Percentiles rank a stretch among this genome's conserved stretches.
Evolutionary conservation across 2,113 vertebrate species (phyloP).

Genomic region (Zosterops japonicus): DNA sequence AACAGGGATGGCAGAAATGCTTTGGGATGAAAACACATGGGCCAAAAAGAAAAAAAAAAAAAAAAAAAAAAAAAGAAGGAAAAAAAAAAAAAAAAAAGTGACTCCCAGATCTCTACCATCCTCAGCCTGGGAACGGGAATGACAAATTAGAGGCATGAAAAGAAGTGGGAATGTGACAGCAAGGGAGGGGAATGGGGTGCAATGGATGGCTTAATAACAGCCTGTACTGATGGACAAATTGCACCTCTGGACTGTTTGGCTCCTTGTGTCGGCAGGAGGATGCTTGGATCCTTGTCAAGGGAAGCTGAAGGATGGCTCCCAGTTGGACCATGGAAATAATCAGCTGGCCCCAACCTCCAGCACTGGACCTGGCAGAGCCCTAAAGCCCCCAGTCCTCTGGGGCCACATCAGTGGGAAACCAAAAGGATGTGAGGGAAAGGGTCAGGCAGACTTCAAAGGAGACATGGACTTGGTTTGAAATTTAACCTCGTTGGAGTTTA

Average conservation of each 20-base stretch:
- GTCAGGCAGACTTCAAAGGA: slow-evolving; percentile 32
- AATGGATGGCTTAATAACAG: neutral
- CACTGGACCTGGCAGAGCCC: neutral
- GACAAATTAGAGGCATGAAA: neutral
- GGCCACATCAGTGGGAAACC: neutral
- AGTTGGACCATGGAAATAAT: neutral
- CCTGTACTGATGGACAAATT: slow-evolving; percentile 27
- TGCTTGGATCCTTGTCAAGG: slow-evolving; percentile 45
- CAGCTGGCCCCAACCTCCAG: neutral
- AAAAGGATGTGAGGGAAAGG: neutral
- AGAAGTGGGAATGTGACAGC: neutral
- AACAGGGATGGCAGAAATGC: neutral
- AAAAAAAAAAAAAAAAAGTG: neutral
- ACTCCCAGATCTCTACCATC: rapidly evolving
- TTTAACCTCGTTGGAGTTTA: slow-evolving; percentile 37
- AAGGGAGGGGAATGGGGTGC: neutral
- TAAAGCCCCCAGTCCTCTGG: neutral
- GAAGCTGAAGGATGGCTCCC: slow-evolving; percentile 62
- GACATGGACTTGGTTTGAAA: slow-evolving; percentile 41
- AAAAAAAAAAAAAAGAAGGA: no score
- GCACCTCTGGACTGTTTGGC: neutral
- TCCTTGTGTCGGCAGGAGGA: neutral
- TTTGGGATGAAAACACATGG: neutral
- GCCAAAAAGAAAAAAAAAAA: neutral
- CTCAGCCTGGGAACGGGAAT: neutral